These are phyloP conservation scores for Pituophis catenifer DNA, from an alignment of 2,113 vertebrate species.

Conservation along the genomic window DNA sequence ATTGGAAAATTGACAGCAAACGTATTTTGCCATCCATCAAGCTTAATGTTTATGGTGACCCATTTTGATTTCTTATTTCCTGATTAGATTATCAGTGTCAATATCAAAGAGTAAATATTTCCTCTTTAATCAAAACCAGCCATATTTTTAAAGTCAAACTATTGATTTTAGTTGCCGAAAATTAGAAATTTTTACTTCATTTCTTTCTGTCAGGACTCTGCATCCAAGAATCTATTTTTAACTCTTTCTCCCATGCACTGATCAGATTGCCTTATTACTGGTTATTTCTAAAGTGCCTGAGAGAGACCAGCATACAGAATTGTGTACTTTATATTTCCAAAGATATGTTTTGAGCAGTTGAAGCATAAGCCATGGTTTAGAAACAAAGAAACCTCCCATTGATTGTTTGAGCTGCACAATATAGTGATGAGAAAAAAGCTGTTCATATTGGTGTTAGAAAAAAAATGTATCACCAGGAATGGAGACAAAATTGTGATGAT, in stretches of 20 bases:
- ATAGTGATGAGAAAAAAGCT: neutral
- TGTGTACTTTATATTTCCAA: constrained; percentile 13
- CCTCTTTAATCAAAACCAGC: neutral
- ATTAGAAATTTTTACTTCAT: neutral
- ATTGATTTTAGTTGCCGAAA: neutral
- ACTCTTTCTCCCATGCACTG: neutral
- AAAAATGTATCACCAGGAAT: neutral
- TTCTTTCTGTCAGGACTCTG: neutral
- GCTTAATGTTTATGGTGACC: neutral
- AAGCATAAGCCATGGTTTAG: constrained; percentile 17
- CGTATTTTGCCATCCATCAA: neutral
- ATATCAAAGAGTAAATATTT: neutral
- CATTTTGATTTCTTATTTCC: neutral
- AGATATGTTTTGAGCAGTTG: constrained; percentile 16
- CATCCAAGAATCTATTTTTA: neutral
- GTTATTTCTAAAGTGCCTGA: constrained; percentile 25
- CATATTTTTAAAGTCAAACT: neutral
- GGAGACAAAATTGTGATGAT: neutral
- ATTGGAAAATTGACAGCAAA: neutral
- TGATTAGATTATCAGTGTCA: neutral
- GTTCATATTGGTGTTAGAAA: neutral
- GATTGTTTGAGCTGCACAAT: constrained; percentile 24
- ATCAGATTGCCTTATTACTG: constrained; percentile 7
- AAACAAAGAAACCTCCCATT: constrained; percentile 14
- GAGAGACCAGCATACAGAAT: constrained; percentile 1